These are phyloP conservation scores for Eueides isabella DNA, from an alignment of 1,140 invertebrate species.

Conservation along the genomic window DNA sequence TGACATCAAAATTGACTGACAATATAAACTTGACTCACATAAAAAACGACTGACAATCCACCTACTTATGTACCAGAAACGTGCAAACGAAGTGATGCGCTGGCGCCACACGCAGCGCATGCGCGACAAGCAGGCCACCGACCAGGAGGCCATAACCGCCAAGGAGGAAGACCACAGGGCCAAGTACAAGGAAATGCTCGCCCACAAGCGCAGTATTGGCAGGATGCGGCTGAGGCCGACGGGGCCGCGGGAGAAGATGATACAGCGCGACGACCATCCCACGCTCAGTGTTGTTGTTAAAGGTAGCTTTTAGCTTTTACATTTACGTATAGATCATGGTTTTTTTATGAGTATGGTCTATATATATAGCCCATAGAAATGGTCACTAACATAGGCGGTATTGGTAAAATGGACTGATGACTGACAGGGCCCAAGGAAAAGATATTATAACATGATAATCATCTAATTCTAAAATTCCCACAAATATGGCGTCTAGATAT, in stretches of 20 bases:
- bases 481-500: no score
- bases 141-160: constrained; percentile 84
- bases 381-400: no score
- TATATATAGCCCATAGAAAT: no score
- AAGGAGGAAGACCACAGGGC: constrained; percentile 87
- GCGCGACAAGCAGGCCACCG: constrained; percentile 85
- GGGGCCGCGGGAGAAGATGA: constrained; percentile 84
- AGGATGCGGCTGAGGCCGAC: constrained; percentile 73
- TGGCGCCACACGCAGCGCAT: constrained; percentile 83
- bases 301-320: constrained; percentile 56
- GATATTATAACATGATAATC: no score
- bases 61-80: constrained; percentile 78
- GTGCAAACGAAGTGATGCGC: constrained; percentile 87
- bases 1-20: neutral
- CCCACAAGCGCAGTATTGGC: constrained; percentile 84
- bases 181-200: constrained; percentile 86
- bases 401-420: no score
- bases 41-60: no score
- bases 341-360: neutral
- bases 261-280: constrained; percentile 75
- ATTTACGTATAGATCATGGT: neutral
- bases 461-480: no score
- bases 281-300: constrained; percentile 81
- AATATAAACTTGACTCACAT: no score
- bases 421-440: no score